These are phyloP conservation scores for Megalops cyprinoides DNA, from an alignment of 2,797 vertebrate species.

Conservation along the genomic window DNA sequence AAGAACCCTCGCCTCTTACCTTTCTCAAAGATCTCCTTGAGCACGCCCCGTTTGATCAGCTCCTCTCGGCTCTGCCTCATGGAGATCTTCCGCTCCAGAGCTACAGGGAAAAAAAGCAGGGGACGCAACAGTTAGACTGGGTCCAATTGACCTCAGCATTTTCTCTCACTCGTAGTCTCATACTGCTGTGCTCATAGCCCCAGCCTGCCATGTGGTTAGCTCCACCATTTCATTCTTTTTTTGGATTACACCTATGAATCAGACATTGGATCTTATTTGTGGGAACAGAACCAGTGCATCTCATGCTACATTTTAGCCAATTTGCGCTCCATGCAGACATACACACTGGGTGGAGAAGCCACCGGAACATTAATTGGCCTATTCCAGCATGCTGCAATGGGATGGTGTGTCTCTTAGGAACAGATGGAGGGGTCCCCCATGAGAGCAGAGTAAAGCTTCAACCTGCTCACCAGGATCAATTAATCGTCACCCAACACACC, in stretches of 20 bases:
- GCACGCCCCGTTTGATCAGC: conserved; percentile 94
- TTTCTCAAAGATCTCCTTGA: conserved; percentile 99
- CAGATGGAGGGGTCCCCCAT: no score
- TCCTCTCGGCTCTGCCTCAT: conserved; percentile 97
- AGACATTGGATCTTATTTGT: neutral
- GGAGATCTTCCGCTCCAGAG: conserved; percentile 97
- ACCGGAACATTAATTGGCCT: no score
- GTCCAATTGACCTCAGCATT: neutral
- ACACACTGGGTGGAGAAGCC: neutral
- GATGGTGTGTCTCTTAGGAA: no score
- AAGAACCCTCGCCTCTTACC: conserved; percentile 69
- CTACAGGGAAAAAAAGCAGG: conserved; percentile 58
- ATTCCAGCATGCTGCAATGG: no score
- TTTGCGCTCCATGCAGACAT: neutral
- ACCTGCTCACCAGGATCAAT: no score
- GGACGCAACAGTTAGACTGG: neutral
- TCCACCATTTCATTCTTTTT: neutral
- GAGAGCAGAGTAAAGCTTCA: no score
- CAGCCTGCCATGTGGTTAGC: neutral
- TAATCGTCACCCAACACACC: no score
- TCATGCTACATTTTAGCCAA: neutral
- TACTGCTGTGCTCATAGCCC: neutral
- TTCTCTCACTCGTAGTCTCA: neutral
- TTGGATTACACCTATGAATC: neutral
- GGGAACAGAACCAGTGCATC: neutral